These are phyloP conservation scores for Macrosoma leucophasiata DNA, from an alignment of 2,888 invertebrate species.

Conservation along the genomic window DNA sequence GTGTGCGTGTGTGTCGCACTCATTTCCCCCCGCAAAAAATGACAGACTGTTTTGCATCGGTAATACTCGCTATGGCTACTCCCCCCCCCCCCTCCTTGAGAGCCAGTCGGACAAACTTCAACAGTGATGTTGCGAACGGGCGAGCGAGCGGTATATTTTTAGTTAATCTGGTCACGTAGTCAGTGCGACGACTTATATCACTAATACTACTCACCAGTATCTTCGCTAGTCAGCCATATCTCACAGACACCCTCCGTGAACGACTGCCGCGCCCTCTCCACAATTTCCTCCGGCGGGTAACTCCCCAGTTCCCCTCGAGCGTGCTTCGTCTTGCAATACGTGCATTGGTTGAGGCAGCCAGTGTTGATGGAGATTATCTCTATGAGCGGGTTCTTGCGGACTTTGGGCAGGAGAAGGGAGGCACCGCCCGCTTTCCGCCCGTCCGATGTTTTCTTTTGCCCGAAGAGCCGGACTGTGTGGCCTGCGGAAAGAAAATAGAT, in stretches of 20 bases:
- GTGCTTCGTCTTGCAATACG: slow-evolving; percentile 99
- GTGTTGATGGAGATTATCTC: slow-evolving; percentile 98
- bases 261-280: slow-evolving; percentile 89
- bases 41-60: no score
- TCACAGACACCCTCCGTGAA: slow-evolving; percentile 95
- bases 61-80: no score
- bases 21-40: no score
- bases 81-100: no score
- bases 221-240: slow-evolving; percentile 98
- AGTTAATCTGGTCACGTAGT: neutral
- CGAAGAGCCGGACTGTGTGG: slow-evolving; percentile 81
- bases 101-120: no score
- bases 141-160: no score
- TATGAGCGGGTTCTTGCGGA: slow-evolving; percentile 95
- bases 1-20: no score
- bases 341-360: slow-evolving; percentile 98
- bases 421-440: slow-evolving; percentile 92
- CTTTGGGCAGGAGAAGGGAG: slow-evolving; percentile 91
- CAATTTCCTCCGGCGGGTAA: slow-evolving; percentile 92
- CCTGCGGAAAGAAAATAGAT: slow-evolving; percentile 67
- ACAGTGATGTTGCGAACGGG: no score
- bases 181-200: neutral
- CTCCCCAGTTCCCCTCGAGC: slow-evolving; percentile 98
- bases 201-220: slow-evolving; percentile 81
- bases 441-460: slow-evolving; percentile 87